Conservation (phyloP, 2,888 invertebrate species). For the Lycaena phlaeas region DNA sequence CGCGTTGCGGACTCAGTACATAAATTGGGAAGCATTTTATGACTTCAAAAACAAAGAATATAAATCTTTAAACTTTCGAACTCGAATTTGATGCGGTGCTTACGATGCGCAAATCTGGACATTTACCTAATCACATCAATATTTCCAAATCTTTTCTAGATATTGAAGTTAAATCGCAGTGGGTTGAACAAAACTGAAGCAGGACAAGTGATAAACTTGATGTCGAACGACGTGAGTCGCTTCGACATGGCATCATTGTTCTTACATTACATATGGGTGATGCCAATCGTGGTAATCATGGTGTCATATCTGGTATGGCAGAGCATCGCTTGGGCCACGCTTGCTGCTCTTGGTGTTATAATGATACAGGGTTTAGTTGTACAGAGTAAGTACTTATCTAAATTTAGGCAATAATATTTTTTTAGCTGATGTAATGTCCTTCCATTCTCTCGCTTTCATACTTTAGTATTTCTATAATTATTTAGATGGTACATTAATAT, state of each 20-base stretch:
- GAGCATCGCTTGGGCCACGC: slow-evolving; percentile 46
- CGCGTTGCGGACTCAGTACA: too few species aligned
- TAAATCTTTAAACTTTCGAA: too few species aligned
- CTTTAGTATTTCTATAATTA: too few species aligned
- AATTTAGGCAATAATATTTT: too few species aligned
- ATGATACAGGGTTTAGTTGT: slow-evolving; percentile 74
- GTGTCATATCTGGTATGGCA: slow-evolving; percentile 57
- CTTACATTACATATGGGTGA: slow-evolving; percentile 85
- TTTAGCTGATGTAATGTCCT: too few species aligned
- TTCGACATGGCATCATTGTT: slow-evolving; percentile 81
- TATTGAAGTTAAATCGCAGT: slow-evolving; percentile 61
- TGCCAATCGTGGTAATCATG: slow-evolving; percentile 81
- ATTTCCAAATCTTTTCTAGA: slow-evolving; percentile 30
- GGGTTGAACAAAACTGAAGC: slow-evolving; percentile 75
- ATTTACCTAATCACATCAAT: too few species aligned
- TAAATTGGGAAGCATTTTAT: too few species aligned
- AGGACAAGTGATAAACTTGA: slow-evolving; percentile 85
- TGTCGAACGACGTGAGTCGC: slow-evolving; percentile 88
- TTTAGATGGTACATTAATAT: too few species aligned
- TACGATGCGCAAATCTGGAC: too few species aligned
- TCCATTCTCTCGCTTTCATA: too few species aligned
- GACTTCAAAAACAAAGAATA: too few species aligned
- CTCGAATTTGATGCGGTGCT: too few species aligned
- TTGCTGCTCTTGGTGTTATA: slow-evolving; percentile 53
- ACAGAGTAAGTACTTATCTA: slow-evolving; percentile 39